Base-by-base conservation (phyloP, 2,888 invertebrate species). In the Apotomis turbidana region DNA sequence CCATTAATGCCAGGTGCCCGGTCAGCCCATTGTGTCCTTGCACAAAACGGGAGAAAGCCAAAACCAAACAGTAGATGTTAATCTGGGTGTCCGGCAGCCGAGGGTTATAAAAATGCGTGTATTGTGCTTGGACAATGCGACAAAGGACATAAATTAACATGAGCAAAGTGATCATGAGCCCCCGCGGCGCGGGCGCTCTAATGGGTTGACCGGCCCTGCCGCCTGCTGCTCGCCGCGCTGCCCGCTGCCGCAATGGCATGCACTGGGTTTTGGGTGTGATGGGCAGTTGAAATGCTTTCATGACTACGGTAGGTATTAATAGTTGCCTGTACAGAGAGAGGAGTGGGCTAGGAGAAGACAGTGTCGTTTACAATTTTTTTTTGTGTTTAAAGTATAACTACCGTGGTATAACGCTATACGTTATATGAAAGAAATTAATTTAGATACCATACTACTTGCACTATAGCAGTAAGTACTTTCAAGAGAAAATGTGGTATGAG, bases 61-160 rank as follows among this genome's bases (percentile, higher is more conserved):
- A 87, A 82, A 84, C 85, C 83, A 83, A 84, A 85, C 85, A 76
- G 83, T 90, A 85, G 92, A 93, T 91, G 89, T 88, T 93, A 91
- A 93, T 93, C 93, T 92, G 90, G 88, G 90, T 90, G 93, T 91
- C 92, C 93, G 86, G 93, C 91, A 90, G 89, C 86, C 84, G 85
- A 88, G 86, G 78, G 83, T 87, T 90, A 90, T 91, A 93, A 93
- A 83, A 93, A 90, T 89, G 86, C 76, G 78, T 68, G 85, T 75
- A 86, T 90, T 90, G 90, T 90, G 74, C 67, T 75, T 79, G 87
- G 83, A 93, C 91, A 93, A 92, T 82, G 86, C 87, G 81, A 91
- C 93, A 93, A 92, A 92, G 88, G 86, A 93, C 93, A 93, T 93
- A 93, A 93, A 93, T 93, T 93, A 93, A 90, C 89, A 87, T 87